Percentiles rank a stretch among this genome's conserved stretches.
Conservation (phyloP, 2,888 invertebrate genomes). For the Drosophila hamatofila region DNA sequence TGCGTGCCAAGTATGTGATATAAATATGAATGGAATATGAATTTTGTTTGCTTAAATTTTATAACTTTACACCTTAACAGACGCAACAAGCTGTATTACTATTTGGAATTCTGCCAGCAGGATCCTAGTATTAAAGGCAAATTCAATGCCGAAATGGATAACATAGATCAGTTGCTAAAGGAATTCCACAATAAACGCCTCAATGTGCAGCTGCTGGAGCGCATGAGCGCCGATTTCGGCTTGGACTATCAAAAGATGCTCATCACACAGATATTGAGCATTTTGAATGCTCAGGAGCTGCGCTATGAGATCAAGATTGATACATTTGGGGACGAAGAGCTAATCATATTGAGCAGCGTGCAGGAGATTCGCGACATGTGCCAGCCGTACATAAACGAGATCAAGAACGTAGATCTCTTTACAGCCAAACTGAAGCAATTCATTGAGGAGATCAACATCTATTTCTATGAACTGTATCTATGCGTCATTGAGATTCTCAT, state of each 20-base stretch:
- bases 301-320: slow-evolving; percentile 82
- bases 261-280: slow-evolving; percentile 82
- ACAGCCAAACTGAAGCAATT: slow-evolving; percentile 79
- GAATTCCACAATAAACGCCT: slow-evolving; percentile 83
- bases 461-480: slow-evolving; percentile 85
- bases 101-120: slow-evolving; percentile 83
- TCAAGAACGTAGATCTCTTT: slow-evolving; percentile 82
- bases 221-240: slow-evolving; percentile 84
- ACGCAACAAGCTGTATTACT: slow-evolving; percentile 84
- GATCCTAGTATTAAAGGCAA: slow-evolving; percentile 82
- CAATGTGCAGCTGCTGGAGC: slow-evolving; percentile 81
- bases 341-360: slow-evolving; percentile 78
- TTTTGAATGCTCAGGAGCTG: slow-evolving; percentile 82
- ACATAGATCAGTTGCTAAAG: slow-evolving; percentile 82
- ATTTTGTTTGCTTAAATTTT: background rate
- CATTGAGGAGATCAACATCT: slow-evolving; percentile 84
- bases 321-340: slow-evolving; percentile 83
- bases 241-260: slow-evolving; percentile 84
- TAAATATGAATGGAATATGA: background rate
- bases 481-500: slow-evolving; percentile 84
- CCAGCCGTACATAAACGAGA: slow-evolving; percentile 84
- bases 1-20: slow-evolving; percentile 75
- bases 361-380: slow-evolving; percentile 80
- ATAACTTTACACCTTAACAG: slow-evolving; percentile 53
- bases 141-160: slow-evolving; percentile 82